phyloP scores from a whole-genome alignment of 2,888 invertebrate species.

The Megaustenia siamemsis region DNA sequence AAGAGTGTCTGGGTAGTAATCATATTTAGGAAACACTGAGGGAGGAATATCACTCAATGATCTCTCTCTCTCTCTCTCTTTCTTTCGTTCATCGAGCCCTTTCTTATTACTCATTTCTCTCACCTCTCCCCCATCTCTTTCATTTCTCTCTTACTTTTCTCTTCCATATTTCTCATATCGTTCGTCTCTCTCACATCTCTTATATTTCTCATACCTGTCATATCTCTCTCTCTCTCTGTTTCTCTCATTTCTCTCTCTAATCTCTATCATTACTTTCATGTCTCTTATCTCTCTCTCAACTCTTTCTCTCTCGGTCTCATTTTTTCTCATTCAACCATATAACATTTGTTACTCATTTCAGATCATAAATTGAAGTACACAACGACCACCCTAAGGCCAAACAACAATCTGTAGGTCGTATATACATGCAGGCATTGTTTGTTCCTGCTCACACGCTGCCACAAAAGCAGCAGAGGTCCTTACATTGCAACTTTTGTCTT shows the following conservation, averaged over 20 bases:
- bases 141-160: no score
- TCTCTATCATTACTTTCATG: background rate
- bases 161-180: background rate
- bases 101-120: background rate
- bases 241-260: no score
- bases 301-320: constrained; percentile 29
- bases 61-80: no score
- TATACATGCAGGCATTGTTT: background rate
- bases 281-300: no score
- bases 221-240: no score
- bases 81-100: background rate
- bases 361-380: background rate
- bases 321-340: background rate
- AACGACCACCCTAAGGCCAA: background rate
- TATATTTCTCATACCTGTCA: no score
- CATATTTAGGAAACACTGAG: background rate
- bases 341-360: background rate
- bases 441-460: background rate
- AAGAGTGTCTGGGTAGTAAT: no score
- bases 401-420: background rate
- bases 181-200: no score
- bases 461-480: background rate
- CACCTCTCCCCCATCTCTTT: no score
- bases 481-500: no score
- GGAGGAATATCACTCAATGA: background rate